Conservation (phyloP, 2,888 invertebrate genomes). For the Scaptomyza tumidula region DNA sequence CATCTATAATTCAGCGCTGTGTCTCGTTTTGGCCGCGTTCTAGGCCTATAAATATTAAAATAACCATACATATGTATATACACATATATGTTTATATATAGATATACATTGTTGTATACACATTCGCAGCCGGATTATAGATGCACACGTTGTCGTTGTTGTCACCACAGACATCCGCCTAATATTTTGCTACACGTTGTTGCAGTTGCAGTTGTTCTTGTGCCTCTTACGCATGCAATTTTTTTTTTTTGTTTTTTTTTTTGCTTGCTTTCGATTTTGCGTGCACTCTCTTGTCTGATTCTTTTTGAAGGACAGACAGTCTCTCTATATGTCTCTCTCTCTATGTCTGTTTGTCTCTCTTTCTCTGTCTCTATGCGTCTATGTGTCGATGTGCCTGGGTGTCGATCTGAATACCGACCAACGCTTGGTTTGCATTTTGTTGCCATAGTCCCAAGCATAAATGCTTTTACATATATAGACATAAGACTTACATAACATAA, state of each 20-base stretch:
- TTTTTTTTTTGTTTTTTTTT: conserved; percentile 61
- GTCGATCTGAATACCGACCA: conserved; percentile 77
- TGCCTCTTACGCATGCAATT: conserved; percentile 67
- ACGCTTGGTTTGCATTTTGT: conserved; percentile 46
- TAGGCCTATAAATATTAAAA: conserved; percentile 38
- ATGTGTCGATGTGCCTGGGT: conserved; percentile 63
- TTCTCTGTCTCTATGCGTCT: conserved; percentile 37
- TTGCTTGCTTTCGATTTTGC: conserved; percentile 69
- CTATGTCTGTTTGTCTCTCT: conserved; percentile 45
- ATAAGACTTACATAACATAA: conserved; percentile 11
- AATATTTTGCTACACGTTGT: conserved; percentile 43
- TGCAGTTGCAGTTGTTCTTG: conserved; percentile 41
- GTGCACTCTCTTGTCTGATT: conserved; percentile 51
- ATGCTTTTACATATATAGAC: conserved; percentile 16
- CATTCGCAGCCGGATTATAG: conserved; percentile 56
- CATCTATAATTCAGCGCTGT: conserved; percentile 6
- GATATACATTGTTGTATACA: conserved; percentile 1
- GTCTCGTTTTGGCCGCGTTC: conserved; percentile 13
- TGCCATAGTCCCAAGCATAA: conserved; percentile 34
- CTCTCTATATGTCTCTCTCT: conserved; percentile 47
- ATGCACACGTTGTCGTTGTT: conserved; percentile 61
- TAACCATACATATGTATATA: not conserved
- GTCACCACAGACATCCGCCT: conserved; percentile 56
- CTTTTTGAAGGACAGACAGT: conserved; percentile 76
- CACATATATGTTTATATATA: not conserved